These are phyloP conservation scores for Brienomyrus longianalis DNA, from an alignment of 2,113 vertebrate genomes.

Conservation along the genomic window DNA sequence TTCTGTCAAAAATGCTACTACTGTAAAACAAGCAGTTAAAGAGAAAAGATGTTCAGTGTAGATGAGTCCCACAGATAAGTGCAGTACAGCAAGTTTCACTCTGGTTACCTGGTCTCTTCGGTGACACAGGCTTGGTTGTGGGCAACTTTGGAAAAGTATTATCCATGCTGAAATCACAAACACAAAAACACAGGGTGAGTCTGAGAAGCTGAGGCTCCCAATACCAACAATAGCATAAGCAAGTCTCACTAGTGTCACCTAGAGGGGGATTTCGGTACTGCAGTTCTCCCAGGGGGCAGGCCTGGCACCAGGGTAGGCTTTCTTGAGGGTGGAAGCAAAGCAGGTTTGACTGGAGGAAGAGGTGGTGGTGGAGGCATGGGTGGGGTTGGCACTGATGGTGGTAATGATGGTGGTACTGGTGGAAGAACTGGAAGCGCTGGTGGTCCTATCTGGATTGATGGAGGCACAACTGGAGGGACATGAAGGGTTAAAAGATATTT, in stretches of 20 bases:
- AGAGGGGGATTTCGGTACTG: not conserved
- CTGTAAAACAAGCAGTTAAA: not conserved
- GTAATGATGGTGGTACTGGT: not conserved
- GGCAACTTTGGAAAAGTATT: not conserved
- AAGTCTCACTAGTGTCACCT: not conserved
- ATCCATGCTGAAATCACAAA: not conserved
- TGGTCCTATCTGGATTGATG: not conserved
- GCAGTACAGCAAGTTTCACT: not conserved
- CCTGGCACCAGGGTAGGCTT: not conserved
- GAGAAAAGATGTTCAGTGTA: not conserved
- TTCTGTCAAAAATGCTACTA: not conserved
- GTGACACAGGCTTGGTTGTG: not conserved
- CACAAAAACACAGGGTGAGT: not conserved
- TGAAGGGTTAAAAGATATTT: not conserved
- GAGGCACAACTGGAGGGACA: not conserved
- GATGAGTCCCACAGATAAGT: not conserved
- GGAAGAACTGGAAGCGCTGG: not conserved
- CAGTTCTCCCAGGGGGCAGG: not conserved
- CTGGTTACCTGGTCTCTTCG: not conserved
- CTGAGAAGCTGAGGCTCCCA: not conserved
- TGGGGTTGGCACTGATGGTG: not conserved
- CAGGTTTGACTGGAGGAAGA: not conserved
- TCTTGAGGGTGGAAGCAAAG: not conserved
- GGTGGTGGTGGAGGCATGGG: not conserved
- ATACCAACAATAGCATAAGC: not conserved